Evolutionary conservation across 37 sponge, comb jelly and placozoan species (phyloP), one percentile per base, ranked within the genome.

Genomic region (Beroe forskalii): DNA sequence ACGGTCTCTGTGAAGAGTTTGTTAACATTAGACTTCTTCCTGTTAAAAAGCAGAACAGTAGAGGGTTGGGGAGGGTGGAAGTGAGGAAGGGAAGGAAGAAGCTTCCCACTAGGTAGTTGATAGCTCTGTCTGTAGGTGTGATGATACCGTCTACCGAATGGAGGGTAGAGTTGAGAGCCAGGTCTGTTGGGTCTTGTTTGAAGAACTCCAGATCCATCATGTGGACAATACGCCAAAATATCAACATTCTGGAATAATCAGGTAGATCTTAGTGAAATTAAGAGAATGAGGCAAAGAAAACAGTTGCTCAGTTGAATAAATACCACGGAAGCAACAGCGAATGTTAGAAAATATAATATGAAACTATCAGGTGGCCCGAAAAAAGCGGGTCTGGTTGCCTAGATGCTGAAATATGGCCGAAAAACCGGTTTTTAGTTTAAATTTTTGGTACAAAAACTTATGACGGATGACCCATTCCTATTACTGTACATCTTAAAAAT

Each of bases 71-170:
- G 38, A 35, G 2, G 19, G 72, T 69, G 3, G 72, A 69, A 37
- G 33, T 36, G 3, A 69, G 72, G 72, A 69, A 69, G 72, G 72
- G 72, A 9, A 69, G 72, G 39, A 69, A 69, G 72, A 69, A 69
- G 32, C 72, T 9, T 9, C 72, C 72, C 1, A 69, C 72, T 20
- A 69, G 27, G 39, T 69, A 69, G 38, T 69, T 69, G 39, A 69
- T 36, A 31, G 39, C 12, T 32, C 72, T 69, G 72, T 69, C 72
- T 9, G 32, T 12, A 2, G 36, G 27, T 2, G 38, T 69, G 4
- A 69, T 32, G 38, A 17, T 32, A 23, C 3, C 6, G 9, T 17
- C 32, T 19, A 2, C 72, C 6, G 28, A 14, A 37, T 37, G 14
- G 19, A 2, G 38, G 1, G 72, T 32, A 14, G 39, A 69, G 33